A percentile compares a stretch with the other conserved stretches of the same genome.
These are phyloP conservation scores for Calosoma granatense DNA, from an alignment of 1,140 invertebrate species.

Conservation along the genomic window DNA sequence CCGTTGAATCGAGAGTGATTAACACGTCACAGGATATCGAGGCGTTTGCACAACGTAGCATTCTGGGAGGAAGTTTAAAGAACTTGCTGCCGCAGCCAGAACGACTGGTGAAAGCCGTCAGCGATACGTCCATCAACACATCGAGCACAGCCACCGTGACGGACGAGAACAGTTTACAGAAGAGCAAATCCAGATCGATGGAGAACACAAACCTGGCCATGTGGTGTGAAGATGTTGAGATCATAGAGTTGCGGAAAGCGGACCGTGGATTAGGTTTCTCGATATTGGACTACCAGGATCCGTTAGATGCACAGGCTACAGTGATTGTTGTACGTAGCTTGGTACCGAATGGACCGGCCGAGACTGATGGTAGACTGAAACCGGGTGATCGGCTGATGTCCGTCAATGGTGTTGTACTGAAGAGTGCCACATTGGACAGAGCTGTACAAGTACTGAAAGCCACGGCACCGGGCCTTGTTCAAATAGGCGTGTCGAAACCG, in stretches of 20 bases:
- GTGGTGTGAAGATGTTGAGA: conserved; percentile 83
- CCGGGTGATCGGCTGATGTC: conserved; percentile 85
- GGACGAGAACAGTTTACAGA: conserved; percentile 46
- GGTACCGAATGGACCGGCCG: conserved; percentile 84
- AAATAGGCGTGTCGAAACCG: conserved; percentile 77
- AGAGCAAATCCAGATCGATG: conserved; percentile 76
- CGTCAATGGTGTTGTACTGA: conserved; percentile 73
- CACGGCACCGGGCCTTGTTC: conserved; percentile 71
- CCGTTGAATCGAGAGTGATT: conserved; percentile 50
- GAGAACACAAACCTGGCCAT: conserved; percentile 85
- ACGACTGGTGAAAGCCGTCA: conserved; percentile 72
- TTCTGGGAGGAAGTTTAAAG: conserved; percentile 54
- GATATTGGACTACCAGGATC: conserved; percentile 90
- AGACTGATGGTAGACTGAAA: conserved; percentile 77
- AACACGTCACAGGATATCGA: conserved; percentile 66
- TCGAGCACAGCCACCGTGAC: conserved; percentile 55
- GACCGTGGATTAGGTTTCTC: conserved; percentile 90
- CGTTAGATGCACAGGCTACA: conserved; percentile 75
- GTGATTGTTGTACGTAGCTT: conserved; percentile 90
- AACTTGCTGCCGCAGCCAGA: conserved; percentile 31
- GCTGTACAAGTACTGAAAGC: conserved; percentile 83
- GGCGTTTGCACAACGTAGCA: conserved; percentile 65
- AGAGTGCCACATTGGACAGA: conserved; percentile 80
- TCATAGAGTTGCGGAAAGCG: conserved; percentile 78
- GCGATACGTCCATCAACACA: conserved; percentile 71